Evolutionary conservation across 2,888 invertebrate species (phyloP).

Genomic region (Dichetophora obliterata): DNA sequence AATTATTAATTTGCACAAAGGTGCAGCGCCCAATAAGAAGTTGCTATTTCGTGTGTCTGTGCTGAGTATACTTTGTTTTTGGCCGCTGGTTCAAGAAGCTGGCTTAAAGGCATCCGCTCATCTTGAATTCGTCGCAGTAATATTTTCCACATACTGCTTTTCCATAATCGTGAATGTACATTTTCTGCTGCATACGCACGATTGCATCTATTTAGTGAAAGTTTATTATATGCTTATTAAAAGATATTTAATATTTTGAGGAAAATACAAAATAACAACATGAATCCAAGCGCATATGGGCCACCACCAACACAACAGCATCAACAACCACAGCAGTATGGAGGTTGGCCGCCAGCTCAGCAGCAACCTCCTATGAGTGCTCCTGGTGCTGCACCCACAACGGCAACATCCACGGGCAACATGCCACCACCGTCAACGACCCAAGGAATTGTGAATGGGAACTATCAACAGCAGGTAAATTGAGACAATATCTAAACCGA

Average conservation of each 20-base stretch:
- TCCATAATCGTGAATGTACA: slow-evolving; percentile 12
- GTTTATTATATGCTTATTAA: slow-evolving; percentile 15
- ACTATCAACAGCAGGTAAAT: slow-evolving; percentile 67
- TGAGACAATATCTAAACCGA: background rate
- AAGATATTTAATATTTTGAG: background rate
- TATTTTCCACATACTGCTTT: too few species aligned
- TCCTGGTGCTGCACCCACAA: slow-evolving; percentile 51
- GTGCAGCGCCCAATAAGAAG: slow-evolving; percentile 2
- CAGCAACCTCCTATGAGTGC: slow-evolving; percentile 48
- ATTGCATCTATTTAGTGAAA: slow-evolving; percentile 1
- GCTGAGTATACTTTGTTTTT: background rate
- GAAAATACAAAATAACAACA: slow-evolving; percentile 39
- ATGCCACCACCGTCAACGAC: slow-evolving; percentile 56
- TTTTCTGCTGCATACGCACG: background rate
- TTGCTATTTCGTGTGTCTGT: slow-evolving; percentile 5
- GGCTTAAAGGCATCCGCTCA: too few species aligned
- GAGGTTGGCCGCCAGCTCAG: slow-evolving; percentile 47
- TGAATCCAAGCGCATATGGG: slow-evolving; percentile 67
- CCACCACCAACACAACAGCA: slow-evolving; percentile 64
- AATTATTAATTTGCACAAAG: slow-evolving; percentile 6
- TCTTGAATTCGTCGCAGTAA: too few species aligned
- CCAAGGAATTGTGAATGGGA: slow-evolving; percentile 64
- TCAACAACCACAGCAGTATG: slow-evolving; percentile 55
- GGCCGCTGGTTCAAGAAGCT: too few species aligned
- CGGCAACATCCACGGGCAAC: slow-evolving; percentile 49